A percentile compares a stretch with the other conserved stretches of the same genome.
These are phyloP conservation scores for Drosophila persimilis DNA, from an alignment of 1,140 invertebrate genomes.

Conservation along the genomic window DNA sequence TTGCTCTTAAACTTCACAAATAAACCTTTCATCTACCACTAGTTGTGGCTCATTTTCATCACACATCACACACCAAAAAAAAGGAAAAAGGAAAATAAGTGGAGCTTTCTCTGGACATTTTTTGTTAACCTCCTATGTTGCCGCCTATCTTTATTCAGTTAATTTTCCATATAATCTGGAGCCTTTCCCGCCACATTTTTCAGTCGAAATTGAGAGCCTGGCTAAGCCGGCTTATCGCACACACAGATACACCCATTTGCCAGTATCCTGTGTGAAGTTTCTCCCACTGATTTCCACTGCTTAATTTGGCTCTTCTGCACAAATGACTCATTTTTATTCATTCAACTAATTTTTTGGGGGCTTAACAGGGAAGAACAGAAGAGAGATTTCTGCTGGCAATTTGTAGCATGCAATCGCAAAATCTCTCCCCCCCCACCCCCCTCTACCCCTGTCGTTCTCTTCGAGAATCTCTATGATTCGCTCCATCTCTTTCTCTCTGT, in stretches of 20 bases:
- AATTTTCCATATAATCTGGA: slow-evolving; percentile 31
- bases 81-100: neutral
- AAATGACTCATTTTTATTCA: slow-evolving; percentile 77
- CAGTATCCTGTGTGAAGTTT: slow-evolving; percentile 29
- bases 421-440: slow-evolving; percentile 35
- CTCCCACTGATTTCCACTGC: slow-evolving; percentile 42
- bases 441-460: slow-evolving; percentile 9
- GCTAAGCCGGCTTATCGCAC: slow-evolving; percentile 42
- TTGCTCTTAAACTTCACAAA: neutral
- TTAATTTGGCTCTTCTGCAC: slow-evolving; percentile 49
- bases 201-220: slow-evolving; percentile 5
- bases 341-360: slow-evolving; percentile 59
- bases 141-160: slow-evolving; percentile 3
- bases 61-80: neutral
- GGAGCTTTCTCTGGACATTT: neutral
- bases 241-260: slow-evolving; percentile 12
- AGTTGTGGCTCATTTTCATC: neutral
- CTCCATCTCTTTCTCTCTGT: slow-evolving; percentile 1
- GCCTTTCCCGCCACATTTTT: slow-evolving; percentile 22
- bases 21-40: neutral
- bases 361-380: neutral
- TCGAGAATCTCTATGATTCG: slow-evolving; percentile 8
- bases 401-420: slow-evolving; percentile 42
- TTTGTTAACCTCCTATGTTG: slow-evolving; percentile 1
- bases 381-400: slow-evolving; percentile 36